Evolutionary conservation across 2,797 vertebrate species (phyloP), one percentile per base, ranked within the genome.

Genomic region (Momotus momota): DNA sequence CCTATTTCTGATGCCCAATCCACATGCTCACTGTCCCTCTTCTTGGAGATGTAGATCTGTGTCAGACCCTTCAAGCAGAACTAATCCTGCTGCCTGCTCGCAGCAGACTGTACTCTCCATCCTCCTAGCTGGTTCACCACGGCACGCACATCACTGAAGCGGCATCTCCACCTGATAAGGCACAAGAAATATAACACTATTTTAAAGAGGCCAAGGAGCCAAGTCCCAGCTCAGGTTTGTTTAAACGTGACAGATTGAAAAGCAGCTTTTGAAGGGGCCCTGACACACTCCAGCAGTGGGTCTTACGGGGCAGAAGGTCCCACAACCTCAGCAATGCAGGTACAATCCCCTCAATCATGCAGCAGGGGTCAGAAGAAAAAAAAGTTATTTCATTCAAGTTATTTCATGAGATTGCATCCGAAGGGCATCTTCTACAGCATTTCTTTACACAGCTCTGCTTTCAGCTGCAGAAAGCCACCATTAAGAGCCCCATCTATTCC

Each of bases 1-100:
- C 69, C 75, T 62, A 6, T 26, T 86, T n/a, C 61, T 74, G 55
- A 81, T 33, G 60, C 73, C n/a, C 12, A 40, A 45, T 48, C 73
- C 77, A 78, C 74, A 57, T 19, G 61, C 79, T 75, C 38, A 7
- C 23, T 60, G 43, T 80, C 11, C 70, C 46, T 40, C 10, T 49
- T 14, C 29, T 69, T 7, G 1, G 38, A 93, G 84, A 82, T 20
- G 67, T 6, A 33, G 61, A 94, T 88, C 81, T 93, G 86, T 73
- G 92, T 85, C 86, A 93, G 89, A 72, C 35, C 67, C 85, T 73
- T 71, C 35, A 62, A 90, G 93, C 85, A 83, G 91, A 83, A 93
- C 93, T 85, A 83, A 96, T 79, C 67, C 79, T 55, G 54, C 74
- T 29, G 77, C 57, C 19, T 38, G 57, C 49, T 69, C 3, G 0